Base-by-base conservation (phyloP, 2,113 vertebrate species). In the Monarcha castaneiventris region DNA sequence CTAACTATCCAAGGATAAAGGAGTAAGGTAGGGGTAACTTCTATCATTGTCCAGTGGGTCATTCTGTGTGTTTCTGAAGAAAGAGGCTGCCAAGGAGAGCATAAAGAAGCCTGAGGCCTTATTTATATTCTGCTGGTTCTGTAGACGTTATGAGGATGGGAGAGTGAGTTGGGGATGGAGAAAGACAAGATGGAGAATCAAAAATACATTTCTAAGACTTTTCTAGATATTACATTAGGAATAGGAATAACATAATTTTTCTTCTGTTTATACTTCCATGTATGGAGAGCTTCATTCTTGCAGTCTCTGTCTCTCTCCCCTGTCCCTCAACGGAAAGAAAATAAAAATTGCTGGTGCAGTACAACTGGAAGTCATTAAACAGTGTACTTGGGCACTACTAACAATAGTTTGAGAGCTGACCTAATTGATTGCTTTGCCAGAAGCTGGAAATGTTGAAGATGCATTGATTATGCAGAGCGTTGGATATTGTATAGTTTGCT, bases 341-440 rank as follows among this genome's bases (percentile, higher is more conserved):
- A 58, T 25, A 55, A 69, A 71, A 84, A 37, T 37, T 75, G 51
- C 51, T 91, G 69, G 52, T 39, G 30, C 35, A 56, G 30, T 75
- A 20, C 19, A 68, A 63, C 30, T 71, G 32, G 13, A 80, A 75
- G 51, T 89, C 77, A 76, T 84, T 79, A 49, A 61, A 22, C 20
- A 66, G 43, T 90, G n/a, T 61, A 7, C 56, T 81, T 92, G 43
- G 73, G 32, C 39, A 43, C n/a, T 93, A 16, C 25, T 80, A 78
- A 72, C 79, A 62, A 51, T 72, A 82, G 46, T 79, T 72, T 96
- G 87, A 84, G 62, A 89, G 37, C 63, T 25, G 26, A 46, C 74
- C 26, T 82, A 89, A 76, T 89, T 93, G 94, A 93, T 93, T 86
- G 18, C 51, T 88, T 82, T 94, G 35, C 71, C 51, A 75, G n/a